A percentile compares a stretch with the other conserved stretches of the same genome.
Conservation (phyloP, 1,140 invertebrate species). For the Brachionus calyciflorus region DNA sequence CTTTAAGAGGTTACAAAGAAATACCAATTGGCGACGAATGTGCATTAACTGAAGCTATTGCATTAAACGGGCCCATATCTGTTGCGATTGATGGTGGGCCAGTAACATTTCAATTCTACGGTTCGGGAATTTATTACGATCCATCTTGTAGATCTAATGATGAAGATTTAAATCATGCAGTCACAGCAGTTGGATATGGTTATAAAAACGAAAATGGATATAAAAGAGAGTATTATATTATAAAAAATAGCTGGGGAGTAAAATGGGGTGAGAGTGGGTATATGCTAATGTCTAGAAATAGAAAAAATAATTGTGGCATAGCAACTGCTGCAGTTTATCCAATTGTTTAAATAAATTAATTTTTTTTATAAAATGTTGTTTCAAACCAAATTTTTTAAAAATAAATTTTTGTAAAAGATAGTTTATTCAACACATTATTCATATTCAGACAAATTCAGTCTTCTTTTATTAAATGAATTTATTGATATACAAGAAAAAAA, state of each 20-base stretch:
- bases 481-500: too few species aligned
- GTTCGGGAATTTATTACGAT: slow-evolving; percentile 36
- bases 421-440: too few species aligned
- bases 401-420: too few species aligned
- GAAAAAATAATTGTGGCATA: slow-evolving; percentile 82
- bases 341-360: slow-evolving; percentile 50
- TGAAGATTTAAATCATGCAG: slow-evolving; percentile 19
- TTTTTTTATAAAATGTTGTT: too few species aligned
- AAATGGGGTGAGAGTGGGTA: slow-evolving; percentile 61
- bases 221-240: slow-evolving; percentile 49
- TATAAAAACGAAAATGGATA: not conserved
- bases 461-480: too few species aligned
- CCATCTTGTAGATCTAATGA: not conserved
- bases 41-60: slow-evolving; percentile 64
- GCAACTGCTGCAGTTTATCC: slow-evolving; percentile 69
- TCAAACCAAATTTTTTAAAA: too few species aligned
- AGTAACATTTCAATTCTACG: slow-evolving; percentile 35
- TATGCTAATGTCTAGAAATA: slow-evolving; percentile 83
- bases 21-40: slow-evolving; percentile 49
- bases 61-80: slow-evolving; percentile 74
- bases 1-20: not conserved
- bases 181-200: slow-evolving; percentile 44
- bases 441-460: too few species aligned
- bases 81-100: slow-evolving; percentile 74
- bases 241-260: slow-evolving; percentile 49